Percentiles rank a stretch among this genome's conserved stretches.
Evolutionary conservation across 2,797 vertebrate genomes (phyloP).

Genomic region (Erithacus rubecula): DNA sequence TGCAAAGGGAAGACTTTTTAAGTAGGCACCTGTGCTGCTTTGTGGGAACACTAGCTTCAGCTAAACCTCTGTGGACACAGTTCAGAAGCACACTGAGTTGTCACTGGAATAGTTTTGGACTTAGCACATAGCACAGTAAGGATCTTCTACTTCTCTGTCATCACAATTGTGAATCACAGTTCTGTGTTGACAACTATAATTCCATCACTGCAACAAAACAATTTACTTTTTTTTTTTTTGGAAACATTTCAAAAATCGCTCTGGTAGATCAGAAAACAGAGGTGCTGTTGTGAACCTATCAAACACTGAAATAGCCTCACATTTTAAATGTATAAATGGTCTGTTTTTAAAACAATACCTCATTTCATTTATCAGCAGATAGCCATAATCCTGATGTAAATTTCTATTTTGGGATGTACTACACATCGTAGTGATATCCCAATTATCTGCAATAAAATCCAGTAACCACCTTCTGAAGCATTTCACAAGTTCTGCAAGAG

Average conservation of each 20-base stretch:
- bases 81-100: not conserved
- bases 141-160: not conserved
- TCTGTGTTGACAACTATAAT: not conserved
- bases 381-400: not conserved
- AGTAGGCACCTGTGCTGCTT: not conserved
- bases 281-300: not conserved
- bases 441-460: not conserved
- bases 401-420: not conserved
- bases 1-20: not conserved
- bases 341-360: not conserved
- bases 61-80: not conserved
- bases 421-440: not conserved
- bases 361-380: not conserved
- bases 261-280: not conserved
- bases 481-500: not conserved
- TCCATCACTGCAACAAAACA: not conserved
- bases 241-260: not conserved
- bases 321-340: not conserved
- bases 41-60: not conserved
- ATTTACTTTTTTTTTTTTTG: not conserved
- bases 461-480: not conserved
- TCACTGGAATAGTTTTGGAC: not conserved
- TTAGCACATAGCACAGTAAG: not conserved
- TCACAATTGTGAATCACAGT: not conserved
- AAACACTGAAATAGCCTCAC: not conserved